Percentiles rank a stretch among this genome's conserved stretches.
Evolutionary conservation across 2,797 vertebrate species (phyloP).

Genomic region (Silurus lanzhouensis): DNA sequence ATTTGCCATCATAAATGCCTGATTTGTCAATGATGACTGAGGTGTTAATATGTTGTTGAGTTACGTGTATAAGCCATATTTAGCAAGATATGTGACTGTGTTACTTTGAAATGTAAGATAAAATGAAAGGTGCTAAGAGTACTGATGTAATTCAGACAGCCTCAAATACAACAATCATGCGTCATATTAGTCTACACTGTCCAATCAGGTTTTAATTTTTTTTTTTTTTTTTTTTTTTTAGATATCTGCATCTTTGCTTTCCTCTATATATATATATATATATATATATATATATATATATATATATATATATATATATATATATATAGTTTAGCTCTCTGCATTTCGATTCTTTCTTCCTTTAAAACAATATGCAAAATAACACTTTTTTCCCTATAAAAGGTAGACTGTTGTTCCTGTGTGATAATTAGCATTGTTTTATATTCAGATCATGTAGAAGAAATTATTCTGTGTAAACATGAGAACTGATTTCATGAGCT

Average conservation of each 20-base stretch:
- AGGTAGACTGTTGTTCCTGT: background rate
- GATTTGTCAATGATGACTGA: background rate
- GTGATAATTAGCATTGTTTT: background rate
- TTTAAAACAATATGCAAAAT: background rate
- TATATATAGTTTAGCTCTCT: background rate
- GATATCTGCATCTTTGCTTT: background rate
- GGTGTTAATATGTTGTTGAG: background rate
- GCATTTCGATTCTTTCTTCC: background rate
- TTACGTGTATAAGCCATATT: background rate
- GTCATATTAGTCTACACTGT: background rate
- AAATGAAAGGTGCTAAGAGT: slow-evolving; percentile 1
- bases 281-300: no score
- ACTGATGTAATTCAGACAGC: background rate
- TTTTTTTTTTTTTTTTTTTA: no score
- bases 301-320: no score
- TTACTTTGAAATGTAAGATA: background rate
- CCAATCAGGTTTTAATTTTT: background rate
- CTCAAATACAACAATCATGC: background rate
- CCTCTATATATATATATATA: no score
- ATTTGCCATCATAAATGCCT: background rate
- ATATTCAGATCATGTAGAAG: background rate
- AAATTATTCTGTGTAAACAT: background rate
- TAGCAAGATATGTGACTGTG: background rate
- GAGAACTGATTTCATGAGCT: background rate
- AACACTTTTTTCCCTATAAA: background rate